Conservation (phyloP, 2,888 invertebrate species). For the Allolobophora icterica region DNA sequence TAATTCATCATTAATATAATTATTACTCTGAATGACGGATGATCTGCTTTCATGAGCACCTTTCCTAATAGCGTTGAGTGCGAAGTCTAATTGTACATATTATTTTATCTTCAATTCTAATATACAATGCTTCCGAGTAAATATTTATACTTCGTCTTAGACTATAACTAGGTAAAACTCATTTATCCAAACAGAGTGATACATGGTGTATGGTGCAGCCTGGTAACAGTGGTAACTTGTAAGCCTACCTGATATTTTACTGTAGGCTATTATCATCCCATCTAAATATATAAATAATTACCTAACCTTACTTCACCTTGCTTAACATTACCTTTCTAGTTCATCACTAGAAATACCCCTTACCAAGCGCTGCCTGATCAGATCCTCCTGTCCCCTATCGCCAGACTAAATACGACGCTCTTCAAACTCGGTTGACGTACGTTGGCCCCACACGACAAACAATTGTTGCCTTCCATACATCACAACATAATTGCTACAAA, state of each 20-base stretch:
- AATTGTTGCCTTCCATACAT: neutral
- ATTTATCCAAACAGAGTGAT: no score
- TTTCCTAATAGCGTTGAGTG: neutral
- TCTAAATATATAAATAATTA: no score
- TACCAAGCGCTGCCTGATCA: neutral
- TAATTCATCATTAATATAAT: neutral
- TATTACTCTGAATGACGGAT: no score
- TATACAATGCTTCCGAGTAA: neutral
- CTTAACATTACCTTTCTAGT: neutral
- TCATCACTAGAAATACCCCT: neutral
- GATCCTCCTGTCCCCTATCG: neutral
- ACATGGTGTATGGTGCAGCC: no score
- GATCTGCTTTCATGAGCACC: neutral
- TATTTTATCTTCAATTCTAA: neutral
- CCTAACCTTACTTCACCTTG: no score
- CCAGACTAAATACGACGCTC: neutral
- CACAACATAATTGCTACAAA: neutral
- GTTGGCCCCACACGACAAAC: neutral
- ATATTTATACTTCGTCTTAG: neutral
- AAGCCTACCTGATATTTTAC: no score
- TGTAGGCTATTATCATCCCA: no score
- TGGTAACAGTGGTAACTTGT: no score
- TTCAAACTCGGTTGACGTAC: no score
- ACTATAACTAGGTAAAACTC: no score
- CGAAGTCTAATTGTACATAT: neutral